Conservation (phyloP, 2,888 invertebrate genomes). For the Toxonevra muliebris region DNA sequence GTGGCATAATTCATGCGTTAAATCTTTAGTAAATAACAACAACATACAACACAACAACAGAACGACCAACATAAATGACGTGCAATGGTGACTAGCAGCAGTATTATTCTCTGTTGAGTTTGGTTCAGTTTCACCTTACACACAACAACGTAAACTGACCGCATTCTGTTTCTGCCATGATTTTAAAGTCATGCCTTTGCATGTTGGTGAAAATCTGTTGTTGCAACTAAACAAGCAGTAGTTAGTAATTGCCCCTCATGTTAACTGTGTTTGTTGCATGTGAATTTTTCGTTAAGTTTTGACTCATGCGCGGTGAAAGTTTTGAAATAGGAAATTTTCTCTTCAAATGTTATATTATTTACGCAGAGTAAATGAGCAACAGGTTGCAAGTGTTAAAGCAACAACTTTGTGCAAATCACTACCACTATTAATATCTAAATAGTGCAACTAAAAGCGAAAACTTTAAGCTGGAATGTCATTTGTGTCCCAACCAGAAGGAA, state of each 20-base stretch:
- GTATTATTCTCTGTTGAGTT: neutral
- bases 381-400: constrained; percentile 8
- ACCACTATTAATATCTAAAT: no score
- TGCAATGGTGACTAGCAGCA: no score
- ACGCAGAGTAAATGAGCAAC: neutral
- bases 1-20: constrained; percentile 32
- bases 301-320: neutral
- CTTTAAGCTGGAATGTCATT: no score
- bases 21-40: constrained; percentile 7
- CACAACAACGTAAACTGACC: no score
- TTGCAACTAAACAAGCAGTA: no score
- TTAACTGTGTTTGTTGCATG: neutral
- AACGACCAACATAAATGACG: constrained; percentile 7
- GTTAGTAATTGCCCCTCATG: neutral
- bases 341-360: no score
- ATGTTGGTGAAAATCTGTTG: neutral
- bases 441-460: no score
- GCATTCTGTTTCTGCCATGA: neutral
- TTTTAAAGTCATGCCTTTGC: no score
- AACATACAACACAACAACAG: neutral
- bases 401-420: neutral
- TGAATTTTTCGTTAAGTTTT: constrained; percentile 15
- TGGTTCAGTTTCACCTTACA: neutral
- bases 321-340: no score
- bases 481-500: no score